phyloP scores from a whole-genome alignment of 2,113 vertebrate genomes.

The Melanocharis versteri region DNA sequence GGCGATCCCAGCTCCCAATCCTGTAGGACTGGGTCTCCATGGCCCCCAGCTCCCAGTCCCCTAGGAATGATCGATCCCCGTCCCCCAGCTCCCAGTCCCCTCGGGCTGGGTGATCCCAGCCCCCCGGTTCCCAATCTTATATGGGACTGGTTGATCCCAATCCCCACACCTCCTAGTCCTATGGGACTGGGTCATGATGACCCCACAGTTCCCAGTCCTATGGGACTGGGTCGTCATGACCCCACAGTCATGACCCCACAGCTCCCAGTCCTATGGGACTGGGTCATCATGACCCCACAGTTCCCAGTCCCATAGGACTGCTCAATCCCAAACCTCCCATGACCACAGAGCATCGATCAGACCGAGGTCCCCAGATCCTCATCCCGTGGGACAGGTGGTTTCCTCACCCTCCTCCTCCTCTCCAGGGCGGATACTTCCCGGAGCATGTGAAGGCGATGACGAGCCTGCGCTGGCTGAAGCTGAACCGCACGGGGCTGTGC shows the following conservation, averaged over 20 bases:
- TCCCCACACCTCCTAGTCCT: not conserved
- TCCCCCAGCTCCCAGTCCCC: no score
- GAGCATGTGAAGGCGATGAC: constrained; percentile 96
- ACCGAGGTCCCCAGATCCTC: not conserved
- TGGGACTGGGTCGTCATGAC: no score
- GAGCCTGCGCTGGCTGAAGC: constrained; percentile 96
- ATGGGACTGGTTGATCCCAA: not conserved
- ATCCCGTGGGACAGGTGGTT: accelerated
- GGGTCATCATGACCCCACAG: accelerated
- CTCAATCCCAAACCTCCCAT: accelerated
- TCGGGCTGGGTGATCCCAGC: no score
- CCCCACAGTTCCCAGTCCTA: no score
- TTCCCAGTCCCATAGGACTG: not conserved
- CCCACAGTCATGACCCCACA: no score
- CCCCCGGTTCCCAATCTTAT: no score
- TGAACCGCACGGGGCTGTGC: constrained; percentile 93
- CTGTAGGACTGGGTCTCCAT: no score
- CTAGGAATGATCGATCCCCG: no score
- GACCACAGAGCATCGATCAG: accelerated
- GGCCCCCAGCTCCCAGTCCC: no score
- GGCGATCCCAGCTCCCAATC: no score
- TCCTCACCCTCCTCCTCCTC: not conserved
- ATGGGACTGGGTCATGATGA: no score
- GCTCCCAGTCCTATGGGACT: accelerated
- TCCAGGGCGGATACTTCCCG: constrained; percentile 92